Evolutionary conservation across 2,113 vertebrate species (phyloP), one percentile per base, ranked within the genome.

Genomic region (Gymnocephalus cernua): DNA sequence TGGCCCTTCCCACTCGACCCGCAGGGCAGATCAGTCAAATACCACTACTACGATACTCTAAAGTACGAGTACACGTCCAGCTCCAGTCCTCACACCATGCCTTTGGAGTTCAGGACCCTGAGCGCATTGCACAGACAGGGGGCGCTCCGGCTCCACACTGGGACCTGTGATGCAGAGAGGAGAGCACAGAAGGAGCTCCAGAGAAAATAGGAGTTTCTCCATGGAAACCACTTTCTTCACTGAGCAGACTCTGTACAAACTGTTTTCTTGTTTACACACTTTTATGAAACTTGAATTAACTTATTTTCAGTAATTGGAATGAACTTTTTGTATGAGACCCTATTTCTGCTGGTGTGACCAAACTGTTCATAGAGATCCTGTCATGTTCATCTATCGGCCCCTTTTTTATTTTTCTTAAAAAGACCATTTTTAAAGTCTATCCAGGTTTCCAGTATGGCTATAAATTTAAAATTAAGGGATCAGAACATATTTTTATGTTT

Each of bases 21-120:
- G 13, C 96, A 94, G 45, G 96, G 98, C 77, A 95, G 95, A 71
- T 94, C 96, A 0, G 97, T 99, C 67, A 99, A 98, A 90, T 99
- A 99, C 93, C 98, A 99, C 95, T 99, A 99, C 91, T 99, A 99
- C 0, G 98, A 99, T 85, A 93, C 95, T 65, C 95, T 99, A 4
- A 98, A 96, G 74, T 99, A 99, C 0, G 96, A 97, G 91, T 99
- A 98, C 90, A 97, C 96, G 1, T 99, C 98, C 3, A 97, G 97
- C 82, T 94, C 97, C 75, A 97, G 97, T 80, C 98, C 98, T 0
- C 98, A 99, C 92, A 96, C 97, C 86, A 99, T 99, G 98, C 98
- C 98, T 27, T 85, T 99, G 95, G 98, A 99, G 94, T 99, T 99
- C 94, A 96, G 97, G 93, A 97, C 98, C 65, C 94, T 99, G 90